Base-by-base conservation (phyloP, 2,888 invertebrate species). In the Rhodophaea formosa region DNA sequence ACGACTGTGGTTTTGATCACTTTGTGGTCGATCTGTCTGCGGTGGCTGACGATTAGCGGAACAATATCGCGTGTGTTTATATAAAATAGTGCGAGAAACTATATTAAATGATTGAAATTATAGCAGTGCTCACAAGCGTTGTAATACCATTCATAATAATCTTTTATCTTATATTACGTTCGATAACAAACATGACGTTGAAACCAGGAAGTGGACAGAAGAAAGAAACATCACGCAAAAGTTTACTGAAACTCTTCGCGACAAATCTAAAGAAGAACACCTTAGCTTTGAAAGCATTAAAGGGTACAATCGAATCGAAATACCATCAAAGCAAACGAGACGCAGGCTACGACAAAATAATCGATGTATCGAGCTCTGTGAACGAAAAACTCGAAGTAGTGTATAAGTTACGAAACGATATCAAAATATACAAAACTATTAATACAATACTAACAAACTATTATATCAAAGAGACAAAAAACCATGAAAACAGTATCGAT, bases 331-430 rank as follows among this genome's bases (percentile, higher is more conserved):
- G 53, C n/a, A 56, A 46, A 17, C 23, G 14, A 49, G 42, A 72
- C 46, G 75, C 78, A 10, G 77, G 73, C 43, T 73, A 74, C 70
- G 83, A 87, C 8, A 80, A 77, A 74, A 71, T 84, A 12, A 72
- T 86, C 71, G 85, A 86, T 46, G 69, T 88, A 66, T 74, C 87
- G 56, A 82, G 79, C 8, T 78, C 79, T 0, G 76, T 88, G 6
- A 84, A 91, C 77, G 86, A 90, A n/a, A 91, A 90, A 79, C 79
- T 91, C 29, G 88, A 90, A 39, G 70, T 86, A 0, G 84, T 91
- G 0, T 77, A 86, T 58, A 90, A 89, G 72, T 67, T 91, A 53
- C 72, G 91, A 59, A 90, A 84, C 72, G 91, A 91, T 53, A 89
- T 91, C 0, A 91, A 88, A 80, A 88, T 90, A 66, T 91, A 85